These are phyloP conservation scores for Antechinus flavipes DNA, from an alignment of 2,113 vertebrate species.

Conservation along the genomic window DNA sequence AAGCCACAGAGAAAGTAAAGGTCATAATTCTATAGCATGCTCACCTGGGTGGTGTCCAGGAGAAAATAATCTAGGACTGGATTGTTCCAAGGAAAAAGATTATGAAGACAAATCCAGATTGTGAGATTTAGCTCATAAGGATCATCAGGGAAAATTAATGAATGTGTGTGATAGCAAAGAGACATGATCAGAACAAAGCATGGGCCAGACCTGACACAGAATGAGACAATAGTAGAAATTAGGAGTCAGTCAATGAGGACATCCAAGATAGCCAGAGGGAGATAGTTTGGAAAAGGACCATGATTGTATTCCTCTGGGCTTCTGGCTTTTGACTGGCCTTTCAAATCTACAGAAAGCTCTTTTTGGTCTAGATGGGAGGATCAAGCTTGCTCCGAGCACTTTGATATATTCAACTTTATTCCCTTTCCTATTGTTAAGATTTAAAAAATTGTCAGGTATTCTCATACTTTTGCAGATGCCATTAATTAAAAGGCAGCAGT, in stretches of 20 bases:
- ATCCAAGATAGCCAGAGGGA: neutral
- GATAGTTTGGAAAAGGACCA: neutral
- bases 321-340: neutral
- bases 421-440: neutral
- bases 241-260: neutral
- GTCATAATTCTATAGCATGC: neutral
- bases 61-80: neutral
- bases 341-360: neutral
- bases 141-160: neutral
- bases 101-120: neutral
- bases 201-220: neutral
- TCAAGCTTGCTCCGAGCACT: neutral
- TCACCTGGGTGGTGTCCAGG: neutral
- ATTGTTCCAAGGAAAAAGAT: neutral
- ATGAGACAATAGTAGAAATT: neutral
- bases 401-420: neutral
- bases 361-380: neutral
- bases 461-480: neutral
- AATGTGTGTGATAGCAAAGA: neutral
- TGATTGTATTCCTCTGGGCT: neutral
- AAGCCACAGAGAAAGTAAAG: neutral
- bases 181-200: neutral
- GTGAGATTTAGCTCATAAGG: neutral
- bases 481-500: neutral
- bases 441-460: neutral